A percentile compares a stretch with the other conserved stretches of the same genome.
phyloP scores from a whole-genome alignment of 1,140 invertebrate species.

The Luehdorfia chinensis region DNA sequence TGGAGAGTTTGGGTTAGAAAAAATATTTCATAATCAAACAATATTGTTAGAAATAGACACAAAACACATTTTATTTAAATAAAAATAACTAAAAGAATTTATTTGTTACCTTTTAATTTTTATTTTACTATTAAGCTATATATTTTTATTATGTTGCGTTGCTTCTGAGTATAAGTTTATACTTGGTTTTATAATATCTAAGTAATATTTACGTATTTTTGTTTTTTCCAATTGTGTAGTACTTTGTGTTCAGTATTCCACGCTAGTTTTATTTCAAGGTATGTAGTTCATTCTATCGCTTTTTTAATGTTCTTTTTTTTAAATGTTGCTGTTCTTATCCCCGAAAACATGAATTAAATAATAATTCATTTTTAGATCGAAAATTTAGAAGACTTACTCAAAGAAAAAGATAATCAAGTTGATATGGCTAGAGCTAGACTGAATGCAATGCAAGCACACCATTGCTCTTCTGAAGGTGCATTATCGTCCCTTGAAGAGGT shows the following conservation, averaged over 20 bases:
- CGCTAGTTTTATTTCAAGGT: constrained; percentile 30
- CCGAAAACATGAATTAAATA: neutral
- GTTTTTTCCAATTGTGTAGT: constrained; percentile 22
- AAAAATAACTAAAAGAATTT: no score
- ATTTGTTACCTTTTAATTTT: no score
- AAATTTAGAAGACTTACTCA: constrained; percentile 96
- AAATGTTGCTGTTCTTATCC: constrained; percentile 15
- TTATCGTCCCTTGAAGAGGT: constrained; percentile 96
- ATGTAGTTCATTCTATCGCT: constrained; percentile 30
- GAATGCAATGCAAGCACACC: constrained; percentile 94
- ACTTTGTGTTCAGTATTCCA: constrained; percentile 24
- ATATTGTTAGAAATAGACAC: no score
- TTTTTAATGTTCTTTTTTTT: constrained; percentile 20
- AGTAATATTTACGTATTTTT: no score
- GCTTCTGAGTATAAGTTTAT: no score
- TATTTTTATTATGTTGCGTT: no score
- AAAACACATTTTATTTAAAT: no score
- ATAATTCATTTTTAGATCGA: constrained; percentile 86
- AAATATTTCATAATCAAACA: no score
- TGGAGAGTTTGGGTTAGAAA: no score
- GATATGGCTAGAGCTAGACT: constrained; percentile 94
- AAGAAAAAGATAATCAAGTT: constrained; percentile 98
- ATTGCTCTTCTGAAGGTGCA: constrained; percentile 94
- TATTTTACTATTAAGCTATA: no score
- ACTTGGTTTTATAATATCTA: no score